Conservation (phyloP, 2,888 invertebrate genomes). For the Nowickia ferox region DNA sequence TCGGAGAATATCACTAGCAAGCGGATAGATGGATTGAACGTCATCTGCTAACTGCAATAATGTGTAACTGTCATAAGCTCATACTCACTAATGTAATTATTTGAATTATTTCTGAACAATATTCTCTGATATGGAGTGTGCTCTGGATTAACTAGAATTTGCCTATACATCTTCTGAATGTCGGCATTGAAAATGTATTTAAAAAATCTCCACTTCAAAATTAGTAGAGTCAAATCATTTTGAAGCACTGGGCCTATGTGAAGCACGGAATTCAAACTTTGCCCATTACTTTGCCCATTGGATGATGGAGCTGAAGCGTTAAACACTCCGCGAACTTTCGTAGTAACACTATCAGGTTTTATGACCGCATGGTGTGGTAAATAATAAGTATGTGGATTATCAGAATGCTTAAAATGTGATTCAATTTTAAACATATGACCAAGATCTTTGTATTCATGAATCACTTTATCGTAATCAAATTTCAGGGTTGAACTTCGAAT, state of each 20-base stretch:
- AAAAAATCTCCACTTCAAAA: conserved; percentile 57
- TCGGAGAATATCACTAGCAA: conserved; percentile 54
- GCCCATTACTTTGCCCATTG: conserved; percentile 54
- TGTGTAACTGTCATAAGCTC: not conserved
- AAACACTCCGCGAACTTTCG: conserved; percentile 61
- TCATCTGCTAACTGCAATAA: conserved; percentile 61
- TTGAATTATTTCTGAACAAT: too few relatives aligned
- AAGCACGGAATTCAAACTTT: conserved; percentile 64
- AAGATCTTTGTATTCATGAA: conserved; percentile 15
- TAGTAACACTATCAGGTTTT: conserved; percentile 38
- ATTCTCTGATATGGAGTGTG: conserved; percentile 14
- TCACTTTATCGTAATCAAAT: conserved; percentile 14
- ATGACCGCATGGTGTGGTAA: conserved; percentile 49
- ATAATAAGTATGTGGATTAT: not conserved
- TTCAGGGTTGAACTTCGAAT: not conserved
- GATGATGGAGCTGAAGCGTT: conserved; percentile 65
- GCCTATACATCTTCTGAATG: conserved; percentile 67
- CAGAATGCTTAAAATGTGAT: not conserved
- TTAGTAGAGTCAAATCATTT: conserved; percentile 52
- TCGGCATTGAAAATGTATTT: conserved; percentile 60
- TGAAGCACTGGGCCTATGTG: conserved; percentile 63
- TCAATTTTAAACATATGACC: conserved; percentile 13
- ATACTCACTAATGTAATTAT: too few relatives aligned
- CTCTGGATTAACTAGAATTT: conserved; percentile 34
- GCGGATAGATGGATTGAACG: conserved; percentile 45